Percentiles rank a stretch among this genome's conserved stretches.
These are phyloP conservation scores for Calameuta filiformis DNA, from an alignment of 2,888 invertebrate species.

Conservation along the genomic window DNA sequence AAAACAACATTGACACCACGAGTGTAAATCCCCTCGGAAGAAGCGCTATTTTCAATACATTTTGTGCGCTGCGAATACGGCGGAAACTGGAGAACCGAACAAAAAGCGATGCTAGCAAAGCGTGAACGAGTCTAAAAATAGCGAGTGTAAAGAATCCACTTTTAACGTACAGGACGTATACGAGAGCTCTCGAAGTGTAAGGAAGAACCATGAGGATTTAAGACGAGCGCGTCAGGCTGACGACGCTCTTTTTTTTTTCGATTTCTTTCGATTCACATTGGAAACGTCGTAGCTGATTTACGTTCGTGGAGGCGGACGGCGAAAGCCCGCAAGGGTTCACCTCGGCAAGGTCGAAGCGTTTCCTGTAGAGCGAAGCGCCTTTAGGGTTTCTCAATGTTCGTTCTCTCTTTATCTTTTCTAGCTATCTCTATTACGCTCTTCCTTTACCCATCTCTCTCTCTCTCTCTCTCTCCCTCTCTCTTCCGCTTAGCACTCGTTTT, in stretches of 20 bases:
- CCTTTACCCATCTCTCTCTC: neutral
- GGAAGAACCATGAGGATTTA: neutral
- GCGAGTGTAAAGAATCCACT: neutral
- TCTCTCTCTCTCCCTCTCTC: neutral
- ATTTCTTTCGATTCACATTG: neutral
- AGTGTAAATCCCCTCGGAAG: neutral
- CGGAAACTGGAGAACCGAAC: neutral
- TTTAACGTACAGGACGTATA: neutral
- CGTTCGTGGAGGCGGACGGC: constrained; percentile 19
- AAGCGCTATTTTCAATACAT: neutral
- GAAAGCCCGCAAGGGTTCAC: constrained; percentile 46
- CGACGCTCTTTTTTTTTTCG: neutral
- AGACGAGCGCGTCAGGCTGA: neutral
- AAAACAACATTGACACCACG: neutral
- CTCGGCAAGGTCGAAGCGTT: constrained; percentile 49
- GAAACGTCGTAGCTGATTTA: constrained; percentile 17
- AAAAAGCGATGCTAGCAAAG: neutral
- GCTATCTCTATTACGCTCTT: neutral
- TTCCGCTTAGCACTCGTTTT: neutral
- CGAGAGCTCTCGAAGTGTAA: neutral
- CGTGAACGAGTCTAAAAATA: neutral
- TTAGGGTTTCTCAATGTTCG: constrained; percentile 35
- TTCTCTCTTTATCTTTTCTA: constrained; percentile 3
- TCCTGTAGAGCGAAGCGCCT: constrained; percentile 36
- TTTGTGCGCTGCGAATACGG: neutral